A percentile compares a stretch with the other conserved stretches of the same genome.
These are phyloP conservation scores for Oncorhynchus gorbuscha DNA, from an alignment of 2,113 vertebrate genomes.

Conservation along the genomic window DNA sequence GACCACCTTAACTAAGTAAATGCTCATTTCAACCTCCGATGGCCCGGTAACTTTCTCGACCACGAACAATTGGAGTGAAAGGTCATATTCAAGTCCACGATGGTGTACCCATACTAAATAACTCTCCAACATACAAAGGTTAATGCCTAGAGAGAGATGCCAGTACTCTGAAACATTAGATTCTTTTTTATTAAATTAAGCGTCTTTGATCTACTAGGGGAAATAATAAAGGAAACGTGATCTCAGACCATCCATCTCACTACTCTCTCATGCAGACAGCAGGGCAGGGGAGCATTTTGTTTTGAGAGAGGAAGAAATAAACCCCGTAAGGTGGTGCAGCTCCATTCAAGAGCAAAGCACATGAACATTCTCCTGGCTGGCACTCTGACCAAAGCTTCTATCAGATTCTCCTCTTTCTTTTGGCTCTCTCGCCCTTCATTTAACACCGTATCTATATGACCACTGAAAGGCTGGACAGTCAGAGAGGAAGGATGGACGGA, in stretches of 20 bases:
- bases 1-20: too few species aligned
- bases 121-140: too few species aligned
- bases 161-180: background rate
- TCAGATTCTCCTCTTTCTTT: background rate
- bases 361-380: background rate
- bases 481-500: too few species aligned
- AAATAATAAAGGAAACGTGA: background rate
- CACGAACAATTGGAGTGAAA: too few species aligned
- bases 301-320: constrained; percentile 12
- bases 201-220: background rate
- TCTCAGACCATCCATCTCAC: background rate
- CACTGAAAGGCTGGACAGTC: background rate
- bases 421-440: background rate
- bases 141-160: background rate
- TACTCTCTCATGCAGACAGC: background rate
- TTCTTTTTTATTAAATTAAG: background rate
- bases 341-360: constrained; percentile 56
- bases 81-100: too few species aligned
- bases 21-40: too few species aligned
- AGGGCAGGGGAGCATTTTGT: background rate
- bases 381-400: background rate
- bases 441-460: background rate
- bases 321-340: constrained; percentile 46
- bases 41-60: too few species aligned
- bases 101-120: too few species aligned